A percentile compares a stretch with the other conserved stretches of the same genome.
These are phyloP conservation scores for Muschampia plurimacula DNA, from an alignment of 2,888 invertebrate species.

Conservation along the genomic window DNA sequence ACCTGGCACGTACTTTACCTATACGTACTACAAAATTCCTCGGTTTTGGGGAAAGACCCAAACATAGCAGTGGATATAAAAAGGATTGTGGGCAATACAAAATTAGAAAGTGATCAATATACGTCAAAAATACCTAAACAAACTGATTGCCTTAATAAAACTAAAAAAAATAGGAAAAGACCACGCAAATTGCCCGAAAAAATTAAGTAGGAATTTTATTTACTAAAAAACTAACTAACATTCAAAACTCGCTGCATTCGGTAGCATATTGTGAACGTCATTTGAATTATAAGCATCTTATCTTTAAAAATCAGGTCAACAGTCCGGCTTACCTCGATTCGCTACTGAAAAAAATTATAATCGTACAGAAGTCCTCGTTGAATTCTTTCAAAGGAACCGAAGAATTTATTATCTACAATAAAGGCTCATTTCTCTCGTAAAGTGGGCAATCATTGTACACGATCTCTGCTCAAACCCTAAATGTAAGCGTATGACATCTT, in stretches of 20 bases:
- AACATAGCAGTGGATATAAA: too few species aligned
- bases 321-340: background rate
- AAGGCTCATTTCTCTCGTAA: constrained; percentile 56
- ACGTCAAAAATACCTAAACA: too few species aligned
- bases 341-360: constrained; percentile 18
- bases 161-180: too few species aligned
- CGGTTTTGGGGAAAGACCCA: too few species aligned
- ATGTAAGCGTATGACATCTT: constrained; percentile 69
- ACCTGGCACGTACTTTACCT: too few species aligned
- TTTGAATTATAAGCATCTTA: constrained; percentile 17
- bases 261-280: background rate
- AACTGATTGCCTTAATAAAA: too few species aligned
- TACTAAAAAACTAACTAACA: background rate
- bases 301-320: constrained; percentile 20
- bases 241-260: background rate
- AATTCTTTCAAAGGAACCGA: constrained; percentile 42
- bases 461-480: constrained; percentile 52
- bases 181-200: too few species aligned
- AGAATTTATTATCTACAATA: constrained; percentile 46
- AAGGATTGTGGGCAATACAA: too few species aligned
- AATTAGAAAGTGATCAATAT: too few species aligned
- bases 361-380: constrained; percentile 36
- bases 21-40: too few species aligned
- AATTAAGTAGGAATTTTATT: too few species aligned
- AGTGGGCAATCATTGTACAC: constrained; percentile 57